A percentile compares a stretch with the other conserved stretches of the same genome.
Conservation (phyloP, 2,113 vertebrate genomes). For the Pseudopipra pipra region DNA sequence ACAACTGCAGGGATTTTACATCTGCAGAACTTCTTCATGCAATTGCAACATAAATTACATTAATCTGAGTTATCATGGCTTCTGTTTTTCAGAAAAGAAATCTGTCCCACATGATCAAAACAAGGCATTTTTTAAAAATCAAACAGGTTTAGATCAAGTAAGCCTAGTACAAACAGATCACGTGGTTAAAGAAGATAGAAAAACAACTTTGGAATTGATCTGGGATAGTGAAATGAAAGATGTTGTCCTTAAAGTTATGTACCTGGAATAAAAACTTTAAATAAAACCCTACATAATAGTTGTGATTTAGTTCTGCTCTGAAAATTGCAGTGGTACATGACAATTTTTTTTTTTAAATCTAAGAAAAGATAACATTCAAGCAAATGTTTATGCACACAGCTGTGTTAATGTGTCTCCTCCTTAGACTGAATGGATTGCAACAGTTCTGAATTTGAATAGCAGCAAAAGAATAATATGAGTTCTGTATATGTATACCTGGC, state of each 20-base stretch:
- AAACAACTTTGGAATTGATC: not conserved
- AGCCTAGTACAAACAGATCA: not conserved
- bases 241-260: not conserved
- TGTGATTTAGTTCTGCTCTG: too few species aligned
- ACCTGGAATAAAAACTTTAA: not conserved
- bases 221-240: not conserved
- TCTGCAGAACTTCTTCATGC: not conserved
- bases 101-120: not conserved
- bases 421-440: not conserved
- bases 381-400: not conserved
- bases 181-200: not conserved
- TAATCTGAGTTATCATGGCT: not conserved
- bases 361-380: not conserved
- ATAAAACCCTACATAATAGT: too few species aligned
- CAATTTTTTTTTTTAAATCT: not conserved
- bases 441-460: not conserved
- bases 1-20: not conserved
- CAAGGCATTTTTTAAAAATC: not conserved
- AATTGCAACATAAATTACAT: not conserved
- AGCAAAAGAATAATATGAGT: not conserved
- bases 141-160: slow-evolving; percentile 9
- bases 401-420: not conserved
- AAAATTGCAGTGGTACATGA: not conserved
- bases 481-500: not conserved
- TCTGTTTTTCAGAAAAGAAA: not conserved